Percentiles rank a stretch among this genome's conserved stretches.
These are phyloP conservation scores for Sebastes trivittatus DNA, from an alignment of 2,797 vertebrate species.

Conservation along the genomic window DNA sequence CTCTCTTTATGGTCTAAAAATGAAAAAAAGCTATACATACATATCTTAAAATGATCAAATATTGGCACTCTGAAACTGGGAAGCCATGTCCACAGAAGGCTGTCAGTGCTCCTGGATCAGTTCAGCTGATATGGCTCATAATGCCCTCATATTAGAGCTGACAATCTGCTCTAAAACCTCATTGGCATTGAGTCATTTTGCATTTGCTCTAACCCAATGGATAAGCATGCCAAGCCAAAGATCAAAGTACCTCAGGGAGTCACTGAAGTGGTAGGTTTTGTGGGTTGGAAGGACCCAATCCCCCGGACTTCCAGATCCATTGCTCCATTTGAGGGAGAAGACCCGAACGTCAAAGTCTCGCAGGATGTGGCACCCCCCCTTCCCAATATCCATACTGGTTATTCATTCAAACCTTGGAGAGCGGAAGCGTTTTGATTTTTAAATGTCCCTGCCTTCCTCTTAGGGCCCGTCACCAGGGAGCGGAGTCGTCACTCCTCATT, in stretches of 20 bases:
- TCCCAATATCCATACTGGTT: slow-evolving; percentile 6
- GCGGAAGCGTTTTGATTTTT: slow-evolving; percentile 33
- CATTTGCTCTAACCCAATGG: slow-evolving; percentile 28
- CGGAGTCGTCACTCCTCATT: slow-evolving; percentile 52
- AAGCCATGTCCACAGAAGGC: not conserved
- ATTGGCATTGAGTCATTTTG: slow-evolving; percentile 31
- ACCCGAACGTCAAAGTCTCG: slow-evolving; percentile 2
- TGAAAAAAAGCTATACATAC: not conserved
- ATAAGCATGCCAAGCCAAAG: slow-evolving; percentile 20
- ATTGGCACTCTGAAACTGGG: not conserved
- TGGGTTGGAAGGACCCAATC: slow-evolving; percentile 12
- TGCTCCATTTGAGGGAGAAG: slow-evolving; percentile 1
- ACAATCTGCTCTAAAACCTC: slow-evolving; percentile 41
- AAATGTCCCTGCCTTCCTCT: slow-evolving; percentile 23
- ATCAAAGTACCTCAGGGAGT: slow-evolving; percentile 41
- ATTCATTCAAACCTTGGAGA: slow-evolving; percentile 22
- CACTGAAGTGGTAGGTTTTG: slow-evolving; percentile 9
- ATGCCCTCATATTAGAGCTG: slow-evolving; percentile 28
- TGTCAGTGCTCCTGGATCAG: not conserved
- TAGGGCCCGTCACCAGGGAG: slow-evolving; percentile 30
- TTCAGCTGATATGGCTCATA: slow-evolving; percentile 18
- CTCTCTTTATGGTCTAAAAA: not conserved
- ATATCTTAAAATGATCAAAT: not conserved
- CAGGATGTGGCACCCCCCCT: slow-evolving; percentile 3
- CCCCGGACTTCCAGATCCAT: slow-evolving; percentile 8